These are phyloP conservation scores for Coecobrya sp. DNA, from an alignment of 2,888 invertebrate genomes.

Conservation along the genomic window DNA sequence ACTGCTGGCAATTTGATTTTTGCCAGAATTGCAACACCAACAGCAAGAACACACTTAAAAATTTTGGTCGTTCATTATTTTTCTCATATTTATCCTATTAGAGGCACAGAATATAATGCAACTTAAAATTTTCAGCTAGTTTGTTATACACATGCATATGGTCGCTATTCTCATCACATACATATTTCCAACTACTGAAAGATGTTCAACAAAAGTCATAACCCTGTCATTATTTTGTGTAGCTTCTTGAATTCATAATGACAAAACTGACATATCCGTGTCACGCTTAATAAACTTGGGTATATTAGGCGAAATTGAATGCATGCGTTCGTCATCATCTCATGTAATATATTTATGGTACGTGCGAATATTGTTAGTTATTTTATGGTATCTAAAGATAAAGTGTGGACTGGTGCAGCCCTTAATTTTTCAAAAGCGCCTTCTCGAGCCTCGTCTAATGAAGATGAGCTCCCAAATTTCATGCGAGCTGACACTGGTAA, in stretches of 20 bases:
- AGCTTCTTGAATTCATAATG: slow-evolving; percentile 75
- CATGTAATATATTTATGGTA: slow-evolving; percentile 10
- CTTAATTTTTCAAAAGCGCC: slow-evolving; percentile 28
- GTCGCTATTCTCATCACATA: background rate
- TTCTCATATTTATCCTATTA: background rate
- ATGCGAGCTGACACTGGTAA: slow-evolving; percentile 44
- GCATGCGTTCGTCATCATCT: slow-evolving; percentile 18
- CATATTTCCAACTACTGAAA: background rate
- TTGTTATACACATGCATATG: too few relatives aligned
- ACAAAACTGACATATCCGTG: slow-evolving; percentile 70
- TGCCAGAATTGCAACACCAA: slow-evolving; percentile 28
- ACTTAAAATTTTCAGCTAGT: too few relatives aligned
- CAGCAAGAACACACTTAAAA: background rate
- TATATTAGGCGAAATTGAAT: slow-evolving; percentile 40
- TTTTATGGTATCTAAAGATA: background rate
- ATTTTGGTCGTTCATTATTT: slow-evolving; percentile 5
- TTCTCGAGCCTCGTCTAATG: slow-evolving; percentile 51
- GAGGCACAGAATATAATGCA: background rate
- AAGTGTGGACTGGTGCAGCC: background rate
- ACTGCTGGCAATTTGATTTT: background rate
- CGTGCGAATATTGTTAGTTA: background rate
- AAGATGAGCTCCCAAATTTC: slow-evolving; percentile 43
- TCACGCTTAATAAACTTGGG: slow-evolving; percentile 59
- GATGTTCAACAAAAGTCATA: slow-evolving; percentile 55
- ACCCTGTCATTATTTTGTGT: slow-evolving; percentile 64